These are phyloP conservation scores for Musca domestica DNA, from an alignment of 1,140 invertebrate genomes.

Conservation along the genomic window DNA sequence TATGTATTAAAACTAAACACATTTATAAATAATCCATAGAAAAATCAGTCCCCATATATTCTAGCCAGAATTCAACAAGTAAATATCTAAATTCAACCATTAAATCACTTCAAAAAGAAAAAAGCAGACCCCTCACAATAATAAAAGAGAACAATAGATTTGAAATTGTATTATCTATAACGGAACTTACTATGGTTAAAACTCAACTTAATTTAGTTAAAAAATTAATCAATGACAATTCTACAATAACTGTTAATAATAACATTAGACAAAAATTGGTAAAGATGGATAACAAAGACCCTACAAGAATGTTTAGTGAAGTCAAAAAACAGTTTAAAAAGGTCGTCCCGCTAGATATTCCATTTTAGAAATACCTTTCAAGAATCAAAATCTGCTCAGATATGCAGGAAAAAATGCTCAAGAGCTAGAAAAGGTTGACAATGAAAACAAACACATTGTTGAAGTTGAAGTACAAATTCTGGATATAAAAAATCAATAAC, in stretches of 20 bases:
- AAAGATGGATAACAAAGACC: not conserved
- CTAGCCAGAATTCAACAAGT: not conserved
- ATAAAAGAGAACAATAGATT: slow-evolving; percentile 12
- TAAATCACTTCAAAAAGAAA: not conserved
- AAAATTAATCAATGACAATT: not conserved
- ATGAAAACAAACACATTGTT: no score
- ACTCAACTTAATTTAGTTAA: slow-evolving; percentile 5
- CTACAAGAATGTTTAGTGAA: slow-evolving; percentile 4
- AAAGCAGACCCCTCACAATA: not conserved
- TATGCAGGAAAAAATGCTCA: not conserved
- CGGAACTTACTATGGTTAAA: not conserved
- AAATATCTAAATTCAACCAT: not conserved
- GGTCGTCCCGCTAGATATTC: no score
- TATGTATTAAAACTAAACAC: not conserved
- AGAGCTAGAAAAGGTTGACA: not conserved
- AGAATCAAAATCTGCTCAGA: not conserved
- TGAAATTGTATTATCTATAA: no score
- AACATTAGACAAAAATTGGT: not conserved
- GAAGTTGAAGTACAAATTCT: not conserved
- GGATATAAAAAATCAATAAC: not conserved
- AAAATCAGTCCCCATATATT: not conserved
- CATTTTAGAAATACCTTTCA: not conserved
- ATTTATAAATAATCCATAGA: not conserved
- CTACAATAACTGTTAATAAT: slow-evolving; percentile 2
- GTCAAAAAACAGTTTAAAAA: no score